These are phyloP conservation scores for Conomelus anceps DNA, from an alignment of 2,888 invertebrate species.

Conservation along the genomic window DNA sequence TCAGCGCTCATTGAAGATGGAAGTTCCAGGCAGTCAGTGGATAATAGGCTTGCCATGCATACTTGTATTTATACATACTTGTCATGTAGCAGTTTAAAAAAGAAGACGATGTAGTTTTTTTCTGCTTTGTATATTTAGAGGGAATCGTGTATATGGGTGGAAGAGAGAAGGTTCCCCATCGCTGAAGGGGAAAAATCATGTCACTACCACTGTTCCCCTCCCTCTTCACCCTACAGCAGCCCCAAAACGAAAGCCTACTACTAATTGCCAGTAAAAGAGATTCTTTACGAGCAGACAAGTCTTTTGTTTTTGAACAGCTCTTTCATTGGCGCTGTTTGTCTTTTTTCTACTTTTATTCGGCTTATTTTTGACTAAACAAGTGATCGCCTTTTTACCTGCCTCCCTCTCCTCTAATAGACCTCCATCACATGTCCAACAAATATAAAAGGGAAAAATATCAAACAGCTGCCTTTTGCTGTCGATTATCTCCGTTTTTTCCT, in stretches of 20 bases:
- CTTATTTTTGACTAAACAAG: background rate
- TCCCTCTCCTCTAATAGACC: background rate
- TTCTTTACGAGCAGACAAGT: background rate
- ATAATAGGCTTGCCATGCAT: background rate
- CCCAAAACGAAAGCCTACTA: background rate
- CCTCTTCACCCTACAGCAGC: background rate
- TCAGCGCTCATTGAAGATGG: background rate
- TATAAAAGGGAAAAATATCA: background rate
- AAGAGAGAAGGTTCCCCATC: background rate
- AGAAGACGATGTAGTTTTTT: background rate
- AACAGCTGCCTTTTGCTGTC: background rate
- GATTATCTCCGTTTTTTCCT: background rate
- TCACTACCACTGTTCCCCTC: background rate
- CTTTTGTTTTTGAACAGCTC: background rate
- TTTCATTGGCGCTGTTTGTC: background rate
- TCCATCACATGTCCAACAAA: background rate
- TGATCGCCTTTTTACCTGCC: background rate
- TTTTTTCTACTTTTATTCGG: background rate
- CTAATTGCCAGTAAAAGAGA: background rate
- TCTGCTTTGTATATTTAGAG: background rate
- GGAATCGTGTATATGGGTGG: background rate
- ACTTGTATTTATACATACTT: background rate
- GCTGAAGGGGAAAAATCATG: background rate
- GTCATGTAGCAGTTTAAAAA: background rate
- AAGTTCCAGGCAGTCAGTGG: background rate